A percentile compares a stretch with the other conserved stretches of the same genome.
Evolutionary conservation across 2,888 invertebrate genomes (phyloP).

Genomic region (Volucella inanis): DNA sequence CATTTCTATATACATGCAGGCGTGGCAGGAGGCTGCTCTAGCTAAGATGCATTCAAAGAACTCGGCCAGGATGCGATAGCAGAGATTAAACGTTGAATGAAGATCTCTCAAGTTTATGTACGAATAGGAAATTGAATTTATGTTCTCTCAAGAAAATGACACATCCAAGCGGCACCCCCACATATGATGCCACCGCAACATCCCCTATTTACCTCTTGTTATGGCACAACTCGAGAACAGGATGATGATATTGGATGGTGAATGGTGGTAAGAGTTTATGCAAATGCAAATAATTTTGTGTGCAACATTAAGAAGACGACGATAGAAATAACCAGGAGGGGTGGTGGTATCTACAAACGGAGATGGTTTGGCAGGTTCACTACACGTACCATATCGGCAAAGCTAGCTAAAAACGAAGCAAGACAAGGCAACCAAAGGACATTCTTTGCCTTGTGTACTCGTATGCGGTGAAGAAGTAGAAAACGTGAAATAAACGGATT

Average conservation of each 20-base stretch:
- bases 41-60: slow-evolving; percentile 60
- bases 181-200: slow-evolving; percentile 44
- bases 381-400: slow-evolving; percentile 33
- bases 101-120: slow-evolving; percentile 71
- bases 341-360: slow-evolving; percentile 25
- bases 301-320: slow-evolving; percentile 74
- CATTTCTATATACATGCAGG: slow-evolving; percentile 54
- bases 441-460: slow-evolving; percentile 39
- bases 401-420: not conserved
- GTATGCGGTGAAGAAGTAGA: slow-evolving; percentile 69
- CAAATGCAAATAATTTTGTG: slow-evolving; percentile 73
- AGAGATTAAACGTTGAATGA: slow-evolving; percentile 72
- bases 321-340: slow-evolving; percentile 64
- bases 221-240: slow-evolving; percentile 47
- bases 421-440: not conserved
- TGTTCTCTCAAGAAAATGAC: slow-evolving; percentile 74
- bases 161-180: slow-evolving; percentile 60
- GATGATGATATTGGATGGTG: not conserved
- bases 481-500: slow-evolving; percentile 75
- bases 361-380: slow-evolving; percentile 14
- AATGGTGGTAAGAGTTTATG: slow-evolving; percentile 56
- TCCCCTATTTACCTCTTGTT: not conserved
- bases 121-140: slow-evolving; percentile 75
- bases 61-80: slow-evolving; percentile 58
- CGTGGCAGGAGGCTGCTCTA: slow-evolving; percentile 60